These are phyloP conservation scores for Procambarus virginalis DNA, from an alignment of 1,140 invertebrate species.

Conservation along the genomic window DNA sequence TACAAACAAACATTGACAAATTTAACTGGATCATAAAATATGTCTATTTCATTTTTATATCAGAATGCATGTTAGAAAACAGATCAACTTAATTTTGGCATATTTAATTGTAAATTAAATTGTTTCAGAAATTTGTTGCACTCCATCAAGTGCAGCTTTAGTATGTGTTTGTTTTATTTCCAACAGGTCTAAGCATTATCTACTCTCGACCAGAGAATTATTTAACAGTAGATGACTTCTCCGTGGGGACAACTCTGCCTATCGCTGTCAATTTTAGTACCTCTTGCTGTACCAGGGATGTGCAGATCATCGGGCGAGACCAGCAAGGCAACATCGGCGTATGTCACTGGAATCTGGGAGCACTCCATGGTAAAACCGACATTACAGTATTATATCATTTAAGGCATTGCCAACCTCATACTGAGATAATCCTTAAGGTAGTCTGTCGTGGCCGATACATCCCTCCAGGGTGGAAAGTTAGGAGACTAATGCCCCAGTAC, in stretches of 20 bases:
- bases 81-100: too few species aligned
- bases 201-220: slow-evolving; percentile 13
- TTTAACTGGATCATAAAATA: too few species aligned
- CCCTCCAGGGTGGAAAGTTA: too few species aligned
- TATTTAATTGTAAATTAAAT: too few species aligned
- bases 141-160: too few species aligned
- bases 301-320: slow-evolving; percentile 22
- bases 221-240: slow-evolving; percentile 22
- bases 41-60: too few species aligned
- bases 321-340: slow-evolving; percentile 27
- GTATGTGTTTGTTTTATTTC: background rate
- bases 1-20: too few species aligned
- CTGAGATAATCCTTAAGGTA: background rate
- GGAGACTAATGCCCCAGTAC: too few species aligned
- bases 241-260: slow-evolving; percentile 7
- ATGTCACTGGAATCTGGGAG: slow-evolving; percentile 24
- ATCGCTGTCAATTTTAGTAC: slow-evolving; percentile 21
- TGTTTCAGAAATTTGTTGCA: too few species aligned
- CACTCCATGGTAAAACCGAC: slow-evolving; percentile 10
- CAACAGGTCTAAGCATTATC: slow-evolving; percentile 11
- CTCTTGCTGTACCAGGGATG: slow-evolving; percentile 21
- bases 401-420: too few species aligned
- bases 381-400: background rate
- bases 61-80: too few species aligned
- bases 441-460: too few species aligned